phyloP scores from a whole-genome alignment of 1,140 invertebrate species.

The Stegodyphus mimosarum region DNA sequence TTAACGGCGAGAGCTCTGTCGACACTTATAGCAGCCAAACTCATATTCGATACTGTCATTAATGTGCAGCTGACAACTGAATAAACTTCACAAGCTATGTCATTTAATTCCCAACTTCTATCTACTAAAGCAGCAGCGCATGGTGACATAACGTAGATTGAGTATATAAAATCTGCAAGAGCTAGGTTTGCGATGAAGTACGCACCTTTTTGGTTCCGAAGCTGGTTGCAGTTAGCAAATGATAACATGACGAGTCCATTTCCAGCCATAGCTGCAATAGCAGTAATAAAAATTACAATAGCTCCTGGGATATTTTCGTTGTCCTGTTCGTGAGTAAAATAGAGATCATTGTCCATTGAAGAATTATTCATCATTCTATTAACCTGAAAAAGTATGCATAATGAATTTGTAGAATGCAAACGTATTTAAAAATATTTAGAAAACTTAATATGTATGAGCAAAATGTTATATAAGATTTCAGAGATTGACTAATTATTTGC shows the following conservation, averaged over 20 bases:
- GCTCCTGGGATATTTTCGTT: neutral
- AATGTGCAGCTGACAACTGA: constrained; percentile 3
- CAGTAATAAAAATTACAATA: neutral
- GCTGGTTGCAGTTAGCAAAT: neutral
- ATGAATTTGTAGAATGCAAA: no score
- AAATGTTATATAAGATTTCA: no score
- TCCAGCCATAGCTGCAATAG: neutral
- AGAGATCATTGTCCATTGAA: no score
- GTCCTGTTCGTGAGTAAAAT: no score
- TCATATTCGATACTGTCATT: constrained; percentile 13
- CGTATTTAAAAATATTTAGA: no score
- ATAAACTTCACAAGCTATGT: neutral
- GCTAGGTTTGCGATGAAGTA: constrained; percentile 25
- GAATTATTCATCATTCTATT: no score
- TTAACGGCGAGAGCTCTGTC: constrained; percentile 39
- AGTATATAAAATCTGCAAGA: constrained; percentile 16
- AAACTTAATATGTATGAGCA: no score
- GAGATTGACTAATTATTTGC: no score
- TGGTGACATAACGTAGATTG: constrained; percentile 19
- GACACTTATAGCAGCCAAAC: constrained; percentile 36
- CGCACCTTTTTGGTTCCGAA: constrained; percentile 25
- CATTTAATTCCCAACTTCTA: neutral
- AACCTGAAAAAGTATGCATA: no score
- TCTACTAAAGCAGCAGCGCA: neutral
- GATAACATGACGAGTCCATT: constrained; percentile 36